Evolutionary conservation across 1,140 invertebrate genomes (phyloP), one percentile per base, ranked within the genome.

Genomic region (Plutomurus gul): DNA sequence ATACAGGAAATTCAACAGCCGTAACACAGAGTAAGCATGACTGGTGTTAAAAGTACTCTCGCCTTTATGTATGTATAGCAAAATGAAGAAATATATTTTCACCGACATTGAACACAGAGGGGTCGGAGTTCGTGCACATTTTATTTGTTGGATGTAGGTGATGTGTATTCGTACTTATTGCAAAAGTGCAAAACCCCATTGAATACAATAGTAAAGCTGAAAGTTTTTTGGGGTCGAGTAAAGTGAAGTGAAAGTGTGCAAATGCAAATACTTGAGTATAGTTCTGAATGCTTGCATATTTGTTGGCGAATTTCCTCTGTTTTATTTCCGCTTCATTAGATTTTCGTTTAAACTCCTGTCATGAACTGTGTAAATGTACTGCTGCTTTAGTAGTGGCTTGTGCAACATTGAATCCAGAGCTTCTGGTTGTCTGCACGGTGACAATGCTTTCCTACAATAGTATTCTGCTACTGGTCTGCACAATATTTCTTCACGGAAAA

Each of bases 241-340:
- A 43, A 13, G 39, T 43, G 4, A 36, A 65, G 6, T 65, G 8
- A 33, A 33, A 65, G 16, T 36, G 51, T 60, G 16, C 30, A 33
- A 13, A 30, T 33, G 27, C 6, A 30, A 33, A 30, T 33, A n/a
- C 2, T 10, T 30, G 27, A 60, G 27, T 33, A 56, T 16, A 18
- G 56, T 65, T n/a, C 25, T 30, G 16, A 65, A 30, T 65, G 27
- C 27, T 65, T 65, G 56, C 56, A 65, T 65, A 65, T 30, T 30
- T 30, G 56, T 65, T 65, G 18, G 56, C 16, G 56, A 65, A 65
- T 65, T 65, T 65, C n/a, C 27, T 65, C 11, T 30, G 36, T 65
- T 65, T 65, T 65, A 65, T 65, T 65, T 65, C 56, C 56, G 27
- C 30, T 65, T 65, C 56, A 65, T 65, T 65, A 65, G 56, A 65